These are phyloP conservation scores for Harpagus bidentatus DNA, from an alignment of 2,113 vertebrate genomes.

Conservation along the genomic window DNA sequence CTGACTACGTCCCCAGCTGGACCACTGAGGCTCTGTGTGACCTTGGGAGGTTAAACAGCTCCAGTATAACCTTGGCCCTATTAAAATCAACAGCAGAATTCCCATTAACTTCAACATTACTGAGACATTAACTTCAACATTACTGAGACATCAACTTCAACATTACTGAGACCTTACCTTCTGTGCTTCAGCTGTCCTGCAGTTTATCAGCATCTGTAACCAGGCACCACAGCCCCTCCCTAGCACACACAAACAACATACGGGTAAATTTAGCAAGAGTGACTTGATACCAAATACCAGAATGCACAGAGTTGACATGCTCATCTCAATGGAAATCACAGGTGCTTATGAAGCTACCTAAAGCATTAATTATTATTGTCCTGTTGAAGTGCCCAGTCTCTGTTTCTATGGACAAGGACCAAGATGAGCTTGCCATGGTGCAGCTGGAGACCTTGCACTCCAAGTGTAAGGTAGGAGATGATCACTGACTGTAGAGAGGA, in stretches of 20 bases:
- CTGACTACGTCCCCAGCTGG: not conserved
- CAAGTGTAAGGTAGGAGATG: not conserved
- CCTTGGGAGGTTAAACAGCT: not conserved
- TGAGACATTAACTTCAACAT: not conserved
- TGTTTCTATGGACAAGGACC: not conserved
- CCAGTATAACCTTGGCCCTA: not conserved
- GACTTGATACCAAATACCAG: not conserved
- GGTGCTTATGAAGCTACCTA: not conserved
- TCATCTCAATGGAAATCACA: not conserved
- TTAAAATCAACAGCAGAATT: not conserved
- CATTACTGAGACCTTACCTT: not conserved
- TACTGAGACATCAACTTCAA: not conserved
- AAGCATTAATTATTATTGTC: not conserved
- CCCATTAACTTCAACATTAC: not conserved
- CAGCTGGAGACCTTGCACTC: not conserved
- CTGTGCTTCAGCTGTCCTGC: not conserved
- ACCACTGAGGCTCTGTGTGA: not conserved
- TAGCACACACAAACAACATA: not conserved
- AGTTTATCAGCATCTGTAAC: not conserved
- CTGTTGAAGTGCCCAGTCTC: not conserved
- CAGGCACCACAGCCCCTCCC: not conserved
- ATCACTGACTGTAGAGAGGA: not conserved
- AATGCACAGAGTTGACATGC: not conserved
- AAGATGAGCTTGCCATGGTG: not conserved
- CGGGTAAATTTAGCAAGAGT: not conserved